Base-by-base conservation (phyloP, 2,113 vertebrate genomes). In the Eurystomus gularis region DNA sequence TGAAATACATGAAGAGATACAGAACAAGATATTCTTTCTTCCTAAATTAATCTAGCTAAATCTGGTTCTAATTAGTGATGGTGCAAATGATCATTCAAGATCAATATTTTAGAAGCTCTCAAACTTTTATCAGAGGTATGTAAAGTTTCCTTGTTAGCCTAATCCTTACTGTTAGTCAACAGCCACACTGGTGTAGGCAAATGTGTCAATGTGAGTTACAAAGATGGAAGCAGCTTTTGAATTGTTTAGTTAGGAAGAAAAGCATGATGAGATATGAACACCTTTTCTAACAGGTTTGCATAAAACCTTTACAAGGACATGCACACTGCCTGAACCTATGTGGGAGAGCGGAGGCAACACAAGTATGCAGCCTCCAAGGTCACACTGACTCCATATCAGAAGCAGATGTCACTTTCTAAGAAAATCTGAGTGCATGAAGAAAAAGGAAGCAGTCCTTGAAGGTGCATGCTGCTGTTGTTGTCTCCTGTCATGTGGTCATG, bases 1-100 rank as follows among this genome's bases (percentile, higher is more conserved):
- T 87, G 70, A 92, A 95, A 95, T 17, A 78, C 11, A 24, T 58
- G 55, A 81, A 90, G 37, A 85, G 17, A 92, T 68, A 48, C 15
- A 35, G 75, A 91, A 86, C 10, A 78, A 71, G 20, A 24, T 8
- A 54, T 6, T 70, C 10, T 90, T 81, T 83, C 29, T 70, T 90
- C 20, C 26, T 84, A 46, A 84, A 86, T 86, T 64, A 71, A 78
- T 60, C 26, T 68, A 57, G 6, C 10, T 64, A 85, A 42, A 77
- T 60, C 44, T 88, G 64, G 6, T 82, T 61, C 51, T 79, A 72
- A 69, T 61, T 81, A 76, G 14, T 35, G 57, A 69, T 44, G 35
- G 4, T 33, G 11, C 11, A 94, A 90, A 82, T 40, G 15, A 65
- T 78, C 25, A 88, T 86, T 66, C 42, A 79, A 57, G 57, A 82